Evolutionary conservation across 2,113 vertebrate genomes (phyloP).

Genomic region (Caranx melampygus): DNA sequence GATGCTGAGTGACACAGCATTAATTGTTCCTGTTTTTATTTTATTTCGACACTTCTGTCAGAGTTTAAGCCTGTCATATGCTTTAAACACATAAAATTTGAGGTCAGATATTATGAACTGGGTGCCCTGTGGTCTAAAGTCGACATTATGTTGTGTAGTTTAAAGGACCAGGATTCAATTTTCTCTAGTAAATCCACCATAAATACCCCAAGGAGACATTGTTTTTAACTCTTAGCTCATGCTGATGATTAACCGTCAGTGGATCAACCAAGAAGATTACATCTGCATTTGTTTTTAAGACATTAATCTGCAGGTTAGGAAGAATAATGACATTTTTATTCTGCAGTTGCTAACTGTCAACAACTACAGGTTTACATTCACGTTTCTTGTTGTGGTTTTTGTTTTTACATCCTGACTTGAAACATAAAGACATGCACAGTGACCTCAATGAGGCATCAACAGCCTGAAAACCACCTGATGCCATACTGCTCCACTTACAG

Average conservation of each 20-base stretch:
- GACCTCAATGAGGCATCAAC: background rate
- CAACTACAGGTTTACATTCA: background rate
- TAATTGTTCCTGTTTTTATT: background rate
- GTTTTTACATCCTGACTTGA: background rate
- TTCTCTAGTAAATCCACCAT: background rate
- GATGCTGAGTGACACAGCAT: background rate
- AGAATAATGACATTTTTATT: background rate
- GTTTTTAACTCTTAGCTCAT: background rate
- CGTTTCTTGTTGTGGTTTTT: background rate
- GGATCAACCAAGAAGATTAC: background rate
- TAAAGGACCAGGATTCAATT: background rate
- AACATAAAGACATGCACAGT: background rate
- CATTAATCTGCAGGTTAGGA: background rate
- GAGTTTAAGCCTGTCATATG: background rate
- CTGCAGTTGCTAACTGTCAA: too few species aligned
- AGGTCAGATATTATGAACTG: too few species aligned
- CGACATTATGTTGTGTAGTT: background rate
- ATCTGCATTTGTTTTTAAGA: background rate
- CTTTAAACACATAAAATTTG: too few species aligned
- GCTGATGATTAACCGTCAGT: background rate
- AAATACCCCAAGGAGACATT: background rate
- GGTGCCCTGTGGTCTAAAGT: too few species aligned
- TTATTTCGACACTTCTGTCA: background rate
- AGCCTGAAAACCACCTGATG: background rate
- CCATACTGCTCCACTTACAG: conserved; percentile 5